Percentiles rank a stretch among this genome's conserved stretches.
These are phyloP conservation scores for Eilema griseolum DNA, from an alignment of 2,888 invertebrate species.

Conservation along the genomic window DNA sequence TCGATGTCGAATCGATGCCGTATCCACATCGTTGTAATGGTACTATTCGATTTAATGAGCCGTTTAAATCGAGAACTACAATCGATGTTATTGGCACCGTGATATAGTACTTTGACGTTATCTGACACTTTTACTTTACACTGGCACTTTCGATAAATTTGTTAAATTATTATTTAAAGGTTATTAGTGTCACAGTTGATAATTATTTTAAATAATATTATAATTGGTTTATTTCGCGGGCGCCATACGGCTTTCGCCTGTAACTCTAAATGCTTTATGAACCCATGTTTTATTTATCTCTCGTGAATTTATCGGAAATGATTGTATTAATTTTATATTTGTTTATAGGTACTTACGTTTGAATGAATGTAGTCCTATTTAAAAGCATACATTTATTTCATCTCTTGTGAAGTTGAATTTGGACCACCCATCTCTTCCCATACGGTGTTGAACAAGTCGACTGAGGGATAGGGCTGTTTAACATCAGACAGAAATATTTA, in stretches of 20 bases:
- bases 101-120: slow-evolving; percentile 31
- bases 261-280: neutral
- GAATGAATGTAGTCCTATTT: too few species aligned
- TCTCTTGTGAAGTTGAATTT: too few species aligned
- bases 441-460: too few species aligned
- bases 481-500: too few species aligned
- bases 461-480: too few species aligned
- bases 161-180: slow-evolving; percentile 26
- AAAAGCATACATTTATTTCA: too few species aligned
- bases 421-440: too few species aligned
- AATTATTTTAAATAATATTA: neutral
- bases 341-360: too few species aligned
- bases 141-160: slow-evolving; percentile 16
- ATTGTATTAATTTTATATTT: neutral
- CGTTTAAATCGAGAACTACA: slow-evolving; percentile 66
- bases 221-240: neutral
- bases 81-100: slow-evolving; percentile 56
- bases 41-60: slow-evolving; percentile 69
- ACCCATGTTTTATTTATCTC: neutral
- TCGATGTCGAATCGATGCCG: slow-evolving; percentile 60
- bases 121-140: slow-evolving; percentile 21
- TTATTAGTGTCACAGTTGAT: slow-evolving; percentile 9
- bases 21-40: slow-evolving; percentile 57
- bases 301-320: neutral
- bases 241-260: neutral